Evolutionary conservation across 1,140 invertebrate species (phyloP).

Genomic region (Aethina tumida): DNA sequence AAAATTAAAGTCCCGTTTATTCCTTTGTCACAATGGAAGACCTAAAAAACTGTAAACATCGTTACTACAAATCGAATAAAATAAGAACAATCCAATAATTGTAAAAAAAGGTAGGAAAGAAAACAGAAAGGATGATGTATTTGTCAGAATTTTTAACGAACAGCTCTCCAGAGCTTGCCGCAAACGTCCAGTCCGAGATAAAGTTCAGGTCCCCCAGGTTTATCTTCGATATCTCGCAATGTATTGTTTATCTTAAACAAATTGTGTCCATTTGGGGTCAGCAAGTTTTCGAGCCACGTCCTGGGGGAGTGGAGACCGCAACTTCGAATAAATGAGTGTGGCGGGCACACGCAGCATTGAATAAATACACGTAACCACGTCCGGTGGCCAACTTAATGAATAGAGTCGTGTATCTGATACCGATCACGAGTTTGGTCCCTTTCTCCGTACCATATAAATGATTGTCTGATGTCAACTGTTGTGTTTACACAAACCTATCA

Average conservation of each 20-base stretch:
- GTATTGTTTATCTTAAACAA: slow-evolving; percentile 1
- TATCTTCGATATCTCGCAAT: slow-evolving; percentile 1
- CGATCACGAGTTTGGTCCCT: slow-evolving; percentile 8
- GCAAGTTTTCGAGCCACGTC: not conserved
- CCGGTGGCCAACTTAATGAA: slow-evolving; percentile 14
- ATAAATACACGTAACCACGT: slow-evolving; percentile 13
- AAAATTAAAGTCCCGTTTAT: too few species aligned
- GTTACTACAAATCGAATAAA: too few species aligned
- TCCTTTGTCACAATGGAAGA: too few species aligned
- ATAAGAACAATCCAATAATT: too few species aligned
- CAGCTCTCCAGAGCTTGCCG: slow-evolving; percentile 1
- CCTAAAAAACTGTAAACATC: too few species aligned
- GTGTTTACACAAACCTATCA: slow-evolving; percentile 8
- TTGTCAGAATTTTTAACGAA: too few species aligned
- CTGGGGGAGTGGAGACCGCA: slow-evolving; percentile 10
- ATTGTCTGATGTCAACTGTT: slow-evolving; percentile 12
- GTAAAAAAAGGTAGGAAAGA: too few species aligned
- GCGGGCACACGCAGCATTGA: slow-evolving; percentile 13
- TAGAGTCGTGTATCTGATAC: slow-evolving; percentile 8
- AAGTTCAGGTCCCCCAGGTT: not conserved
- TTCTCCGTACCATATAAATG: slow-evolving; percentile 7
- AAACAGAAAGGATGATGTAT: too few species aligned
- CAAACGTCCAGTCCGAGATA: not conserved
- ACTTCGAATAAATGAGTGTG: slow-evolving; percentile 12
- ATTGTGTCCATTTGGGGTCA: not conserved